Evolutionary conservation across 2,113 vertebrate species (phyloP).

Genomic region (Centropristis striata): DNA sequence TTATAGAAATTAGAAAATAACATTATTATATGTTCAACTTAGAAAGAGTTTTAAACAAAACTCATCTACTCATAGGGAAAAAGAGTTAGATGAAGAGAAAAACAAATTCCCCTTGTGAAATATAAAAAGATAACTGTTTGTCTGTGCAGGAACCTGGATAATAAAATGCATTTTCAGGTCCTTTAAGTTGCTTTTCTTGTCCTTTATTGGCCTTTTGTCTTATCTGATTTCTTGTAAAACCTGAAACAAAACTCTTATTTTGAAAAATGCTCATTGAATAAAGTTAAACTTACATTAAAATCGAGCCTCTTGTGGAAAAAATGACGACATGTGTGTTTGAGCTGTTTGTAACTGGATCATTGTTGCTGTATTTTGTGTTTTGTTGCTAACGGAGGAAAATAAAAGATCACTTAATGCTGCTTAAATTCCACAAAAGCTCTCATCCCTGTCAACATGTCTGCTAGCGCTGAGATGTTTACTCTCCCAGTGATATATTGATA

Average conservation of each 20-base stretch:
- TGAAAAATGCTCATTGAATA: neutral
- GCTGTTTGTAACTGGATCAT: neutral
- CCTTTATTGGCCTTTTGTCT: neutral
- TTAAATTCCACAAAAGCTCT: neutral
- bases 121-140: too few relatives aligned
- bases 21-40: too few relatives aligned
- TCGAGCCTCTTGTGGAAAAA: too few relatives aligned
- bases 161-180: too few relatives aligned
- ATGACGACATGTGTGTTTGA: too few relatives aligned
- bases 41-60: too few relatives aligned
- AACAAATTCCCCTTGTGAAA: too few relatives aligned
- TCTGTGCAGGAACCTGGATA: too few relatives aligned
- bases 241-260: neutral
- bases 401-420: neutral
- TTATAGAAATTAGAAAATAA: too few relatives aligned
- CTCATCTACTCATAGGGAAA: too few relatives aligned
- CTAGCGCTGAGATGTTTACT: slow-evolving; percentile 31
- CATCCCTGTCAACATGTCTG: neutral
- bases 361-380: slow-evolving; percentile 2
- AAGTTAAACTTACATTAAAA: neutral
- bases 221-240: too few relatives aligned
- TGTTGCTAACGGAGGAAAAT: slow-evolving; percentile 6
- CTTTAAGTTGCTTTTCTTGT: neutral
- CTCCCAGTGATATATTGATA: slow-evolving; percentile 11
- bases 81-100: too few relatives aligned